Evolutionary conservation across 2,888 invertebrate species (phyloP).

Genomic region (Acanthosoma haemorrhoidale): DNA sequence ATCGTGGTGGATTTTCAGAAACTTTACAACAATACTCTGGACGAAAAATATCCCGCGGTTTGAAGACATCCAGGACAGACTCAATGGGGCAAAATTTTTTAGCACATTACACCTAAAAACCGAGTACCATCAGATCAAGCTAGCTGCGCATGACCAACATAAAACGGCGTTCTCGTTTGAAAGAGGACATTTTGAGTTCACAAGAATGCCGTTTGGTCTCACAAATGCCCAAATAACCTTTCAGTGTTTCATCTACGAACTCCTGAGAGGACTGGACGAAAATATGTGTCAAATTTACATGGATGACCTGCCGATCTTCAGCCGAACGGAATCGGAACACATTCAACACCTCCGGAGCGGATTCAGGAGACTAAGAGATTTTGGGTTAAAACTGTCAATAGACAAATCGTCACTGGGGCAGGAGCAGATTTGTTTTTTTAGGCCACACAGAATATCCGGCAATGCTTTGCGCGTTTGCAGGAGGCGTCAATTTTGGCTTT

Average conservation of each 20-base stretch:
- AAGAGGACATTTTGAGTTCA: background rate
- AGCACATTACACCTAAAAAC: background rate
- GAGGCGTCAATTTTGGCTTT: too few species aligned
- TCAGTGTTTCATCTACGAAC: background rate
- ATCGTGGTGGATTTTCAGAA: background rate
- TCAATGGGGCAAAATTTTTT: background rate
- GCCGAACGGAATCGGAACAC: too few species aligned
- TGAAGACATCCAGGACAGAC: background rate
- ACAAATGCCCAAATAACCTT: background rate
- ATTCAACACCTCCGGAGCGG: too few species aligned
- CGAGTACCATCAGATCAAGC: background rate
- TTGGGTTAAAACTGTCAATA: too few species aligned
- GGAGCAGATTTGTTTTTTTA: too few species aligned
- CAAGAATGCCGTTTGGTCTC: background rate
- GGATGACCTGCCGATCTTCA: background rate
- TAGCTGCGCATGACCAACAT: background rate
- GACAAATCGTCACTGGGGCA: too few species aligned
- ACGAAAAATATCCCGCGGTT: background rate
- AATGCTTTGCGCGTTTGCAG: too few species aligned
- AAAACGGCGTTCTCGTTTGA: background rate
- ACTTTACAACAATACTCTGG: background rate
- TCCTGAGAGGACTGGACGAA: background rate
- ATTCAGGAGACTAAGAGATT: too few species aligned
- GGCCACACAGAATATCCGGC: too few species aligned
- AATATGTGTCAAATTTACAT: background rate